Conservation (phyloP, 2,113 vertebrate genomes). For the Cisticola juncidis region DNA sequence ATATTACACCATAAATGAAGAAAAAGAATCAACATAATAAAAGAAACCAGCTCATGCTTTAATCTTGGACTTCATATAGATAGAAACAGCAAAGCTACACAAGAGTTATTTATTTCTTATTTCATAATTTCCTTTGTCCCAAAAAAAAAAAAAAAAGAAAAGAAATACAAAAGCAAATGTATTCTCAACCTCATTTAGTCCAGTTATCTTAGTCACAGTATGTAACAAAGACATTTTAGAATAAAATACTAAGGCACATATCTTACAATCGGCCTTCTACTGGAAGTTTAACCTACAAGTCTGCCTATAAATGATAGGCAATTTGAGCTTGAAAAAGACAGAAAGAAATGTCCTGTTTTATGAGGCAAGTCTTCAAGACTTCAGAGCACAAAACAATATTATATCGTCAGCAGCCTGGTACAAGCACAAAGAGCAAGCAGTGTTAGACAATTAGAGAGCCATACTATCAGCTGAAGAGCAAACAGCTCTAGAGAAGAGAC, state of each 20-base stretch:
- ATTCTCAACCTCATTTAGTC: background rate
- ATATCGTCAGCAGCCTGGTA: background rate
- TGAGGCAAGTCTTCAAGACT: background rate
- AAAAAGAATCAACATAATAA: background rate
- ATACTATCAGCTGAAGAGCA: background rate
- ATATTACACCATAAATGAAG: background rate
- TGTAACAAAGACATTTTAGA: background rate
- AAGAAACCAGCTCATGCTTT: background rate
- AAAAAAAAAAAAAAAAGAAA: background rate
- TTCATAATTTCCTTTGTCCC: background rate
- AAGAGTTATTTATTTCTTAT: background rate
- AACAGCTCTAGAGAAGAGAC: background rate
- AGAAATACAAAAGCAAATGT: background rate
- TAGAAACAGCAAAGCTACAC: background rate
- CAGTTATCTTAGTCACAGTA: background rate
- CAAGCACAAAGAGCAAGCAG: background rate
- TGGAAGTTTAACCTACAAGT: background rate
- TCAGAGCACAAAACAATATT: background rate
- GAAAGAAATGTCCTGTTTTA: background rate
- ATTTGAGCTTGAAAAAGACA: background rate
- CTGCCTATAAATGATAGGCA: background rate
- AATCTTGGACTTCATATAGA: background rate
- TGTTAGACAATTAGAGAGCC: background rate
- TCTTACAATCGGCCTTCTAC: background rate
- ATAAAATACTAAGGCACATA: background rate